Evolutionary conservation across 2,113 vertebrate species (phyloP), one percentile per base, ranked within the genome.

Genomic region (Peromyscus maniculatus): DNA sequence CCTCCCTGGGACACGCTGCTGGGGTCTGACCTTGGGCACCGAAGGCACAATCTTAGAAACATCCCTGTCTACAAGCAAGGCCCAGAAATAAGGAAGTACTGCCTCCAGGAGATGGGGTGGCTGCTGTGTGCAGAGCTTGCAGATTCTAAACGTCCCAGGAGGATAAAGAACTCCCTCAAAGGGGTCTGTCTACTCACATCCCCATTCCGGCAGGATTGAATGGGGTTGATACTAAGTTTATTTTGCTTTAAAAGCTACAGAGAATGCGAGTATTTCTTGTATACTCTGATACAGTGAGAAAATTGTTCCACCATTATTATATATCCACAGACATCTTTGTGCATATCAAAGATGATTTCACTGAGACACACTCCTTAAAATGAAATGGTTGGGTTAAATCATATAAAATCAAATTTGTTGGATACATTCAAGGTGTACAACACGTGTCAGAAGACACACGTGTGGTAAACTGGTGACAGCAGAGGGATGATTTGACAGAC

Each of bases 211-310:
- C 28, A 31, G 4, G 19, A 33, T 17, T 7, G 13, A 33, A 28
- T 36, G 7, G 12, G 1, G 24, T 24, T 57, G 52, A 75, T 59
- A 7, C 9, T 57, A 39, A 49, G 6, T 86, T 87, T 49, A 26
- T 79, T 80, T 97, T 91, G 59, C 86, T 72, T 62, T n/a, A 59
- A 24, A 91, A 49, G 21, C 79, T 64, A 72, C 9, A 43, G 79
- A 71, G 10, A 46, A 12, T 39, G n/a, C 19, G 9, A 46, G 2
- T 43, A 52, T 57, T 71, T 71, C 77, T 31, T 77, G 59, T 49
- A 5, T 36, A 28, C 16, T 7, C 31, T 24, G 5, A 5, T 77
- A 62, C 49, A 16, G 52, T 31, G 59, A 46, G 84, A 46, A 67
- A 67, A 43, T 62, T 52, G 7, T 46, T n/a, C 43, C 26, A 28